phyloP scores from a whole-genome alignment of 2,888 invertebrate species.

The Agrilus biguttatus region DNA sequence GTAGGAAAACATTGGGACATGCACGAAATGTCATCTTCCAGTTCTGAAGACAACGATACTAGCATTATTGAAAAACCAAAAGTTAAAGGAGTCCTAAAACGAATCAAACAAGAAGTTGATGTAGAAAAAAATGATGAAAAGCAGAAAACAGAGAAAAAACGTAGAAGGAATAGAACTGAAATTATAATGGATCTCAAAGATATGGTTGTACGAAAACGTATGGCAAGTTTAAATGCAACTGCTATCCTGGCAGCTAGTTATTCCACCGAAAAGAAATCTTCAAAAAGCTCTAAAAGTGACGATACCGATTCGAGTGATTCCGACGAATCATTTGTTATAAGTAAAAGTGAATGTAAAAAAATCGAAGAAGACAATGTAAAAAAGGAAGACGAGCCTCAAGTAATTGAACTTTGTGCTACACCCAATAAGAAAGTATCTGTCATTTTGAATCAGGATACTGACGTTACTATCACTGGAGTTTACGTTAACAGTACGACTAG shows the following conservation, averaged over 20 bases:
- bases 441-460: slow-evolving; percentile 73
- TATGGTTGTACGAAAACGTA: slow-evolving; percentile 76
- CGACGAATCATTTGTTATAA: slow-evolving; percentile 27
- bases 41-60: slow-evolving; percentile 25
- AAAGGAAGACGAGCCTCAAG: slow-evolving; percentile 34
- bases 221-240: slow-evolving; percentile 83
- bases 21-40: slow-evolving; percentile 50
- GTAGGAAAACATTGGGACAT: slow-evolving; percentile 77
- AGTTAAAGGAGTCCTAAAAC: slow-evolving; percentile 13
- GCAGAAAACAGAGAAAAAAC: slow-evolving; percentile 33
- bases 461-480: slow-evolving; percentile 77
- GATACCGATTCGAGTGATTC: slow-evolving; percentile 35
- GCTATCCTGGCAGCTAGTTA: slow-evolving; percentile 84
- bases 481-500: slow-evolving; percentile 62
- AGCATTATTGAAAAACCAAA: slow-evolving; percentile 8
- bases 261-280: slow-evolving; percentile 45
- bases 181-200: slow-evolving; percentile 69
- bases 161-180: slow-evolving; percentile 45
- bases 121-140: slow-evolving; percentile 31
- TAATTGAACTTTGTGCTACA: slow-evolving; percentile 28
- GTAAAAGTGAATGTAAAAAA: slow-evolving; percentile 35
- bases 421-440: slow-evolving; percentile 55
- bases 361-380: slow-evolving; percentile 31
- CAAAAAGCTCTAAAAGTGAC: slow-evolving; percentile 40
- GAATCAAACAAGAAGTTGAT: slow-evolving; percentile 16